These are phyloP conservation scores for Torymus aiolomorphi DNA, from an alignment of 2,888 invertebrate species.

Conservation along the genomic window DNA sequence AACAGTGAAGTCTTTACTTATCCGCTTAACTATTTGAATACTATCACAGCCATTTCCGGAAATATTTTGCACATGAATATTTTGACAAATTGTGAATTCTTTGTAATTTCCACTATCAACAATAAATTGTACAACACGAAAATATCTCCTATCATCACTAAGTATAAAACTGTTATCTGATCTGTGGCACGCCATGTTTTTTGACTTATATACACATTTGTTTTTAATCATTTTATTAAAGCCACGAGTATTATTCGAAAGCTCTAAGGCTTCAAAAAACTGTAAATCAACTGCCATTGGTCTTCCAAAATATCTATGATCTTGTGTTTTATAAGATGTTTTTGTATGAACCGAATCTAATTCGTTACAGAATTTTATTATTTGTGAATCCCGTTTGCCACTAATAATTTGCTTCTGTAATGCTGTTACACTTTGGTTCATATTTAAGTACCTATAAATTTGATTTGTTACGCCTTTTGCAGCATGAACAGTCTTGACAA, in stretches of 20 bases:
- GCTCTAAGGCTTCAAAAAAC: no score
- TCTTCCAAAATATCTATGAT: no score
- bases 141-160: background rate
- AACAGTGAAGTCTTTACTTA: background rate
- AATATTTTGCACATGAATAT: background rate
- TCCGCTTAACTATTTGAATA: background rate
- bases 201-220: background rate
- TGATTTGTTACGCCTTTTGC: constrained; percentile 18
- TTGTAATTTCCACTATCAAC: background rate
- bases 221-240: no score
- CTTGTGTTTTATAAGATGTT: no score
- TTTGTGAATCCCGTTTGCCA: background rate
- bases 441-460: background rate
- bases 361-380: background rate
- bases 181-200: constrained; percentile 5
- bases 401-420: background rate
- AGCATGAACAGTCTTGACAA: constrained; percentile 13
- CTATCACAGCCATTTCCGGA: background rate
- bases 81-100: constrained; percentile 5
- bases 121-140: constrained; percentile 14
- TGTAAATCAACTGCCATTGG: no score
- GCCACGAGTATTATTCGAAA: no score
- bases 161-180: constrained; percentile 3
- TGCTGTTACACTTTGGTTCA: background rate
- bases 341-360: background rate